Conservation (phyloP, 2,888 invertebrate genomes). For the Drosophila meridiana region DNA sequence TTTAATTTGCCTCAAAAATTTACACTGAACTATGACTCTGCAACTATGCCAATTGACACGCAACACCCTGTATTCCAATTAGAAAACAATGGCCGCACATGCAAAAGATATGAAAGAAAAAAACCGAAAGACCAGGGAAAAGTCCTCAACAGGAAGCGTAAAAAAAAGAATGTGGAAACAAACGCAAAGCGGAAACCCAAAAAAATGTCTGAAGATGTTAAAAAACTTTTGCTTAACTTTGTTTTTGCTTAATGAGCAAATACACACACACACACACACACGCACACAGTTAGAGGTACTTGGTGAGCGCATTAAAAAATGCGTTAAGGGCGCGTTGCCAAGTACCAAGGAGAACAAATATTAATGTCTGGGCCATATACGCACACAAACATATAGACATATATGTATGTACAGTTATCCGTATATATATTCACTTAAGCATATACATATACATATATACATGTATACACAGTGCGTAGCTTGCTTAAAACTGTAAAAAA, state of each 20-base stretch:
- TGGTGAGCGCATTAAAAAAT: slow-evolving; percentile 67
- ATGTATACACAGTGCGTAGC: slow-evolving; percentile 38
- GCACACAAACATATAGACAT: slow-evolving; percentile 26
- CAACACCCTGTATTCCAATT: slow-evolving; percentile 63
- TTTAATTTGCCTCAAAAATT: fast-evolving
- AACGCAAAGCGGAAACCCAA: slow-evolving; percentile 69
- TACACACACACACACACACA: slow-evolving; percentile 53
- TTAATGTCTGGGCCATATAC: slow-evolving; percentile 77
- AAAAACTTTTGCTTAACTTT: slow-evolving; percentile 79
- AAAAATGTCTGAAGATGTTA: slow-evolving; percentile 78
- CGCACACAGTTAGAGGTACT: slow-evolving; percentile 33
- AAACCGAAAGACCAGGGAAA: slow-evolving; percentile 35
- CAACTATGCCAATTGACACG: not conserved
- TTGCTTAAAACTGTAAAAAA: slow-evolving; percentile 67
- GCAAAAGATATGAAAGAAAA: slow-evolving; percentile 27
- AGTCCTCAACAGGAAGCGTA: slow-evolving; percentile 44
- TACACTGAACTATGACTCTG: not conserved
- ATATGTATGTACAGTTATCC: slow-evolving; percentile 5
- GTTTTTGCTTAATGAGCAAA: slow-evolving; percentile 83
- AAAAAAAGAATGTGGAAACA: slow-evolving; percentile 52
- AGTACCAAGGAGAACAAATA: slow-evolving; percentile 70
- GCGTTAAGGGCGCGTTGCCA: slow-evolving; percentile 79
- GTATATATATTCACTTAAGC: slow-evolving; percentile 3
- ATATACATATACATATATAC: slow-evolving; percentile 16
- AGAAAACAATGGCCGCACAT: slow-evolving; percentile 64